These are phyloP conservation scores for Ophiodon elongatus DNA, from an alignment of 2,113 vertebrate species.

Conservation along the genomic window DNA sequence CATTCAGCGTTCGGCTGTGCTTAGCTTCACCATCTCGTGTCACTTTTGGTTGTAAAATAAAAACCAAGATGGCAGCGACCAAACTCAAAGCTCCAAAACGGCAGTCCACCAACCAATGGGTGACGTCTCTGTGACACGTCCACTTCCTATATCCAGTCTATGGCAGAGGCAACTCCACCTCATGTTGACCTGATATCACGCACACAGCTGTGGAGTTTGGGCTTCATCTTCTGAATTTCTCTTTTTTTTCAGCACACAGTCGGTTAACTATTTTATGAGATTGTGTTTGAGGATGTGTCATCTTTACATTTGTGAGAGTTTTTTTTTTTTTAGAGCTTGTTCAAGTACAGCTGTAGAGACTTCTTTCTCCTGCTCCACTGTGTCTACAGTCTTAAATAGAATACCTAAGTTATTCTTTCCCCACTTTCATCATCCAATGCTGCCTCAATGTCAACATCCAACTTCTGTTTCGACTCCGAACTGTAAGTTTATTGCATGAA, in stretches of 20 bases:
- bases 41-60: too few relatives aligned
- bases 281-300: background rate
- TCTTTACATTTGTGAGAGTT: conserved; percentile 21
- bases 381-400: conserved; percentile 12
- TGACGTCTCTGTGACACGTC: background rate
- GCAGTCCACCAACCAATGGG: too few relatives aligned
- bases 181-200: background rate
- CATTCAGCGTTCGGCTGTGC: too few relatives aligned
- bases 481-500: background rate
- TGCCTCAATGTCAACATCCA: conserved; percentile 22
- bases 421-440: background rate
- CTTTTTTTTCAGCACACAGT: background rate
- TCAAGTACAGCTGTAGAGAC: background rate
- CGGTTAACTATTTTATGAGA: background rate
- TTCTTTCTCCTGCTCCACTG: background rate
- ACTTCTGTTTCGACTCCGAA: conserved; percentile 19
- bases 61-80: too few relatives aligned
- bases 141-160: background rate
- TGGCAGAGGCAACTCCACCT: background rate
- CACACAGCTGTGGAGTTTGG: background rate
- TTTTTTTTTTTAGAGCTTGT: conserved; percentile 3
- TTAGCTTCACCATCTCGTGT: too few relatives aligned
- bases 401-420: background rate
- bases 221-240: background rate
- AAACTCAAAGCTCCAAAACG: too few relatives aligned